Conservation (phyloP, 2,113 vertebrate genomes). For the Alosa alosa region DNA sequence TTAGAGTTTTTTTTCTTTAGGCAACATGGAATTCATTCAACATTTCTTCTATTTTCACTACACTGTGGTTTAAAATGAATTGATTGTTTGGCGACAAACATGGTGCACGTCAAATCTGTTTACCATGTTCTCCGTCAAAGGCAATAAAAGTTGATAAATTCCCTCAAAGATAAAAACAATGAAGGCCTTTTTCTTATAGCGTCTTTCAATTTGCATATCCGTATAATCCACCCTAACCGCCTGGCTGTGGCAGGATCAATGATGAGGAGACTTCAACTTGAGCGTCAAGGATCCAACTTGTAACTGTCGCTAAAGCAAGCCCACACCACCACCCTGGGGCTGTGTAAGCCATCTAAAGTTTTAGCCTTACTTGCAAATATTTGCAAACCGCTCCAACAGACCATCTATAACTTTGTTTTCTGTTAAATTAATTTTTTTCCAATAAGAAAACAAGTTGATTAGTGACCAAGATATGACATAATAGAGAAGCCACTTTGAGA, state of each 20-base stretch:
- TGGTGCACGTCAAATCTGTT: not conserved
- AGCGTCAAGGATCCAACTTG: slow-evolving; percentile 1
- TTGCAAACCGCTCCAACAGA: not conserved
- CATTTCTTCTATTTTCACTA: not conserved
- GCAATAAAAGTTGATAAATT: not conserved
- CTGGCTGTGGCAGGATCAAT: slow-evolving; percentile 3
- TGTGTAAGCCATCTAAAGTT: not conserved
- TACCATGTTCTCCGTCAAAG: not conserved
- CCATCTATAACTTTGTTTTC: not conserved
- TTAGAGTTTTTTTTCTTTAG: not conserved
- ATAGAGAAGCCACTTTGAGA: no score
- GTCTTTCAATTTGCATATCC: slow-evolving; percentile 49
- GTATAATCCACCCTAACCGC: slow-evolving; percentile 42
- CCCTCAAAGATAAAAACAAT: slow-evolving; percentile 20
- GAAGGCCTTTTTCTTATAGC: slow-evolving; percentile 38
- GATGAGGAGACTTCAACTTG: not conserved
- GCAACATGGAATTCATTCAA: not conserved
- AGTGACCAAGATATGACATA: no score
- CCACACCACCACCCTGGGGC: not conserved
- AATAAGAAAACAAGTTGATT: no score
- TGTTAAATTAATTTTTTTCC: not conserved
- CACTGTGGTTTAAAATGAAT: no score
- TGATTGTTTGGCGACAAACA: not conserved
- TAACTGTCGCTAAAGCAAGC: not conserved
- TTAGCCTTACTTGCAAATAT: not conserved